Base-by-base conservation (phyloP, 2,888 invertebrate species). In the Calameuta idolon region DNA sequence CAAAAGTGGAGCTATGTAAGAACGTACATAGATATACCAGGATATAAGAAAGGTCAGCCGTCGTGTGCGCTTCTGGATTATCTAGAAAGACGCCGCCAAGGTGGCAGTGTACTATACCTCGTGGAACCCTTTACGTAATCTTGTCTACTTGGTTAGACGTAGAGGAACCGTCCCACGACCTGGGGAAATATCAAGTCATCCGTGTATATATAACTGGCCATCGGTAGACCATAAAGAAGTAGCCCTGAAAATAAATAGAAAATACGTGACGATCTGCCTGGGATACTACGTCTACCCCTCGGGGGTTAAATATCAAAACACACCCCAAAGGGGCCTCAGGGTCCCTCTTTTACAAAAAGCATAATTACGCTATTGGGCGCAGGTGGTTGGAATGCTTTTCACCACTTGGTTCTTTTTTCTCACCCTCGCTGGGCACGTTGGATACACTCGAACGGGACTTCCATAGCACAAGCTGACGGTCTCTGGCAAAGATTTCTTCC, bases 321-420 rank as follows among this genome's bases (percentile, higher is more conserved):
- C 76, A 77, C 69, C 76, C 71, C 31, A 74, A 77, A 69, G 34
- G 76, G 74, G 40, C 55, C 35, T 69, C 30, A 69, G 55, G 40
- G 73, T 34, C 71, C 33, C 9, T 35, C 4, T 74, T 77, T 82
- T 79, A 80, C 81, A 79, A 86, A 85, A 85, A 86, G 84, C 84
- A 84, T 86, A 88, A 87, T 88, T 87, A 83, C 80, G 83, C 84
- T 83, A 83, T 85, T 85, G 83, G 84, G 79, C 82, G 84, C 85
- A 86, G 85, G 87, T 87, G 86, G 86, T 83, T 82, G 84, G 83
- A 86, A 88, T 87, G 86, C 84, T 84, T 87, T 87, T 87, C 85
- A 85, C 55, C 23, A 55, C 83, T 31, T 71, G 35, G 35, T 34
- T 74, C n/a, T 74, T 74, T 74, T 37, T 37, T 74, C 37, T 35